phyloP scores from a whole-genome alignment of 2,113 vertebrate species.

The Ardeotis arabs region DNA sequence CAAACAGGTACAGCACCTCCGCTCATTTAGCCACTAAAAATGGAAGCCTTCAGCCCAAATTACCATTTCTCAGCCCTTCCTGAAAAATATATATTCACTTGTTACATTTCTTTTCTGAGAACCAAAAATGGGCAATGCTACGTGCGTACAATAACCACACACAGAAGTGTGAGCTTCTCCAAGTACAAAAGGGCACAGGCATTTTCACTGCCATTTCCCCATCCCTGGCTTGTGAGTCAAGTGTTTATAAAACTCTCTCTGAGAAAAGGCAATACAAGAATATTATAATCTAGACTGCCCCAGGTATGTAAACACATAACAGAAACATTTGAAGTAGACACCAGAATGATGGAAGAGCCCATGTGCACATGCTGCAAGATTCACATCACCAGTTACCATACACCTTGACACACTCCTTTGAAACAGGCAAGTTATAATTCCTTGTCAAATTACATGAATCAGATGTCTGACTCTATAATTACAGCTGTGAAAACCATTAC shows the following conservation, averaged over 20 bases:
- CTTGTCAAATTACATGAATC: conserved; percentile 45
- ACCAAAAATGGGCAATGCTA: background rate
- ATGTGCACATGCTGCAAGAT: conserved; percentile 18
- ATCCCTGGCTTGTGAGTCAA: background rate
- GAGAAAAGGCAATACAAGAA: background rate
- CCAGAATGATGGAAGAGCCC: background rate
- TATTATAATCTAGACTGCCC: background rate
- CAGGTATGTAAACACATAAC: background rate
- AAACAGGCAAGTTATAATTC: conserved; percentile 32
- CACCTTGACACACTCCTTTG: conserved; percentile 29
- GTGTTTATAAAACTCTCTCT: conserved; percentile 7
- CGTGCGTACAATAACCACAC: background rate
- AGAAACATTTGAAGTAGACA: background rate
- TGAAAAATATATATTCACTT: background rate
- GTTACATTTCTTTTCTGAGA: background rate
- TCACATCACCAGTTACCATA: background rate
- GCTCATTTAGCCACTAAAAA: background rate
- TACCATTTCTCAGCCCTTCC: background rate
- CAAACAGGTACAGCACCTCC: background rate
- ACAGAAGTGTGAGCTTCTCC: background rate
- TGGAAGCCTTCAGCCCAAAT: background rate
- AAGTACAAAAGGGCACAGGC: background rate
- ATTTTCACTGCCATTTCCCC: conserved; percentile 1
- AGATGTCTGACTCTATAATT: conserved; percentile 44
- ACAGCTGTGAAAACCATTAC: conserved; percentile 40